A percentile compares a stretch with the other conserved stretches of the same genome.
Conservation (phyloP, 2,797 vertebrate species). For the Pitangus sulphuratus region DNA sequence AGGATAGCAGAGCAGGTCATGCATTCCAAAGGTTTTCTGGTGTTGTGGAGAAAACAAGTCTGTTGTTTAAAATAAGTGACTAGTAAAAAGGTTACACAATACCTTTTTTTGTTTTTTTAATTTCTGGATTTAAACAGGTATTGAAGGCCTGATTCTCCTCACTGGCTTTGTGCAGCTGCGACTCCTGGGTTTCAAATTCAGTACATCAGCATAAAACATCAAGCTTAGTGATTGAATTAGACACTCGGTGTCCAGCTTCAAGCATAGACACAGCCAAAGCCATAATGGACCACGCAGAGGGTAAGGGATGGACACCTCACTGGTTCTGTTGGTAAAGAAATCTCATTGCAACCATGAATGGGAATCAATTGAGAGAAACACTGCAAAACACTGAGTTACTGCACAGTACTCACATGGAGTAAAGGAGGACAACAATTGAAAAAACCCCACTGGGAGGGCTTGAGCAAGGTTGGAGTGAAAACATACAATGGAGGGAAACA, state of each 20-base stretch:
- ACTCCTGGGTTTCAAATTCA: not conserved
- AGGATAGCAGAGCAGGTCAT: not conserved
- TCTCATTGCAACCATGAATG: not conserved
- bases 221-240: not conserved
- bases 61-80: not conserved
- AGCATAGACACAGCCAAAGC: not conserved
- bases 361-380: not conserved
- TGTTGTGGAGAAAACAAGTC: not conserved
- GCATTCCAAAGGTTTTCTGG: not conserved
- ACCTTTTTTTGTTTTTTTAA: accelerated
- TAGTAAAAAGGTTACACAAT: not conserved
- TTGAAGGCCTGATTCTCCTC: not conserved
- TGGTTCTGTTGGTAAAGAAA: not conserved
- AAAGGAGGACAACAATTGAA: not conserved
- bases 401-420: not conserved
- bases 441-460: not conserved
- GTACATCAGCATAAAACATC: not conserved
- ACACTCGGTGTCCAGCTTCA: not conserved
- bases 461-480: not conserved
- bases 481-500: not conserved
- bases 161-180: not conserved
- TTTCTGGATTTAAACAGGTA: not conserved
- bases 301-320: not conserved
- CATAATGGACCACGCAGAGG: not conserved
- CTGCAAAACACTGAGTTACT: not conserved